These are phyloP conservation scores for Limnephilus rhombicus DNA, from an alignment of 2,888 invertebrate species.

Conservation along the genomic window DNA sequence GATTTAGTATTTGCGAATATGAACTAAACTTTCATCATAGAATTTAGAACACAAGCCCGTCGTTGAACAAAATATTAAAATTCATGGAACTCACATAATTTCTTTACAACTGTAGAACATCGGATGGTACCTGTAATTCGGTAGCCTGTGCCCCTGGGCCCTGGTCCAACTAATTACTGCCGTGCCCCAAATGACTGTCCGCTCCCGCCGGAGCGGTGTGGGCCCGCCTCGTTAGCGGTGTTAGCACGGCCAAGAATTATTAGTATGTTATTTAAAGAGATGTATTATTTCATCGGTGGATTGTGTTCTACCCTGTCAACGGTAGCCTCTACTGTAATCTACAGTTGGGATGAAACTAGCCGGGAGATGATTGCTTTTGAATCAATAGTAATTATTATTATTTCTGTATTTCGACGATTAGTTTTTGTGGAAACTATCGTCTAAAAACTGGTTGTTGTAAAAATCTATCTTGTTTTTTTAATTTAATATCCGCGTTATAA, in stretches of 20 bases:
- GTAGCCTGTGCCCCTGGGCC: constrained; percentile 28
- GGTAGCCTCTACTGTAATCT: neutral
- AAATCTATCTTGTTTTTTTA: no score
- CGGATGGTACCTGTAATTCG: neutral
- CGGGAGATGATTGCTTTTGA: neutral
- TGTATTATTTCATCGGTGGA: neutral
- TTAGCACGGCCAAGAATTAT: neutral
- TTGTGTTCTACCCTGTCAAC: neutral
- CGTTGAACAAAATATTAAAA: neutral
- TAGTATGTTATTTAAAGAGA: neutral
- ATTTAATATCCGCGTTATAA: no score
- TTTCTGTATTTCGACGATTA: neutral
- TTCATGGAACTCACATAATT: neutral
- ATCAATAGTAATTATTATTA: neutral
- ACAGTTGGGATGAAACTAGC: neutral
- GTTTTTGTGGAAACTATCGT: no score
- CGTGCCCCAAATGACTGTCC: constrained; percentile 9
- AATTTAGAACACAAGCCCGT: neutral
- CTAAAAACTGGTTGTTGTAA: no score
- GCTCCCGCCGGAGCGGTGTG: neutral
- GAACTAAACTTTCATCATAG: neutral
- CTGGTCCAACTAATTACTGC: neutral
- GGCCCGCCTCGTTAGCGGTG: neutral
- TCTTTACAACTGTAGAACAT: neutral
- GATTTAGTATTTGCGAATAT: no score